phyloP scores from a whole-genome alignment of 2,888 invertebrate species.

The Volucella bombylans region DNA sequence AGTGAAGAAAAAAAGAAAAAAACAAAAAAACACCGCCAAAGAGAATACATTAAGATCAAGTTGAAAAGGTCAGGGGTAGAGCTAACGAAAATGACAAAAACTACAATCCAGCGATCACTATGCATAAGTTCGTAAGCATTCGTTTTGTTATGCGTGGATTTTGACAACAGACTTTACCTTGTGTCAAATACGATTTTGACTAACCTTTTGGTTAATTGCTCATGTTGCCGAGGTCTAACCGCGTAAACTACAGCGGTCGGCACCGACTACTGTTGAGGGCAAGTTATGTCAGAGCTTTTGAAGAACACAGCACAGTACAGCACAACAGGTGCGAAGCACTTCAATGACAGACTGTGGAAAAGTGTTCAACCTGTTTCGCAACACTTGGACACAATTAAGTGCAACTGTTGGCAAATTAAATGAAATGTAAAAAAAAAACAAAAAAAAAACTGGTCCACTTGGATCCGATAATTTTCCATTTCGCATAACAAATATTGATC shows the following conservation, averaged over 20 bases:
- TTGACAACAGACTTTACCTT: conserved; percentile 48
- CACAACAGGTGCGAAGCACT: conserved; percentile 48
- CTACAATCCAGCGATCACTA: neutral
- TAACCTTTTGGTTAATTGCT: conserved; percentile 17
- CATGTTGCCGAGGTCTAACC: conserved; percentile 24
- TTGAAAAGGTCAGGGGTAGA: conserved; percentile 47
- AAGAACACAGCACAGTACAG: conserved; percentile 27
- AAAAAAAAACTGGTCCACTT: neutral
- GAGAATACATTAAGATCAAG: conserved; percentile 51
- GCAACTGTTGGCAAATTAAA: conserved; percentile 33
- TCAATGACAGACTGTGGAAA: conserved; percentile 41
- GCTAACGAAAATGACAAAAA: conserved; percentile 2
- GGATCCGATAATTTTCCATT: neutral
- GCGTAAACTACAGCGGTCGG: neutral
- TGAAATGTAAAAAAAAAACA: neutral
- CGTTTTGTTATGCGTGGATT: conserved; percentile 16
- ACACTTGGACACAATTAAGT: conserved; percentile 41
- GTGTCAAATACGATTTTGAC: conserved; percentile 30
- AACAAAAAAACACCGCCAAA: neutral
- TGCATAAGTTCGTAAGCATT: neutral
- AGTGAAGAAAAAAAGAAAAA: neutral
- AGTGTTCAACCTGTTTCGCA: conserved; percentile 28
- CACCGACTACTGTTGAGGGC: neutral
- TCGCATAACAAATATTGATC: neutral
- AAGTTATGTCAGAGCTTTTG: neutral